These are phyloP conservation scores for Bombus haemorrhoidalis DNA, from an alignment of 1,140 invertebrate genomes.

Conservation along the genomic window DNA sequence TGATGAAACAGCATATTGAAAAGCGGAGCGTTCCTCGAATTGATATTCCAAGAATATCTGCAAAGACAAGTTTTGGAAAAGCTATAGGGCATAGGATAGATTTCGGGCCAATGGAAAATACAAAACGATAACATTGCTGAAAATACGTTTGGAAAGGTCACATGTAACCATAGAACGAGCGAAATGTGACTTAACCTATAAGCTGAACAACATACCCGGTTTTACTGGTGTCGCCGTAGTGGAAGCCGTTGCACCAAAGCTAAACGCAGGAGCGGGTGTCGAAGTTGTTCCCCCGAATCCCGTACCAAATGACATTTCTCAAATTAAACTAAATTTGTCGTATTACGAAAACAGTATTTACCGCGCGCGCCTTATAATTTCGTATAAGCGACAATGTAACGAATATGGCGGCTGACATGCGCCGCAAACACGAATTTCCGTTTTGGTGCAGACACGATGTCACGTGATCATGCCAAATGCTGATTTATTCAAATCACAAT, in stretches of 20 bases:
- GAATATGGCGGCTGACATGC: slow-evolving; percentile 41
- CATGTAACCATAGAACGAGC: background rate
- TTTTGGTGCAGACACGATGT: background rate
- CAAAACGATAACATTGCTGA: background rate
- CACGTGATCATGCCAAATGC: background rate
- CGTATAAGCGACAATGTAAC: slow-evolving; percentile 23
- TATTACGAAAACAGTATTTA: slow-evolving; percentile 28
- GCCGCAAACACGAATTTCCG: slow-evolving; percentile 4
- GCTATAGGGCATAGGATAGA: background rate
- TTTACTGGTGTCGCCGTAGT: slow-evolving; percentile 76
- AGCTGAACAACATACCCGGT: slow-evolving; percentile 69
- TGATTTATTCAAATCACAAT: background rate
- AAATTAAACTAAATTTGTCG: background rate
- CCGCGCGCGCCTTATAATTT: slow-evolving; percentile 44
- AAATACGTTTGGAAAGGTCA: background rate
- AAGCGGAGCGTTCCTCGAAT: background rate
- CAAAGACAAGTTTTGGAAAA: background rate
- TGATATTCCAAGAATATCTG: background rate
- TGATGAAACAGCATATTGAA: background rate
- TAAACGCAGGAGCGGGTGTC: slow-evolving; percentile 72
- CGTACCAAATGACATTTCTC: slow-evolving; percentile 77
- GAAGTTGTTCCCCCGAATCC: slow-evolving; percentile 75
- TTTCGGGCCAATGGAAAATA: background rate
- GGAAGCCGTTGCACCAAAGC: slow-evolving; percentile 72
- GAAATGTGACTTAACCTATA: slow-evolving; percentile 66